phyloP scores from a whole-genome alignment of 2,797 vertebrate genomes.

The Clarias laeviceps region DNA sequence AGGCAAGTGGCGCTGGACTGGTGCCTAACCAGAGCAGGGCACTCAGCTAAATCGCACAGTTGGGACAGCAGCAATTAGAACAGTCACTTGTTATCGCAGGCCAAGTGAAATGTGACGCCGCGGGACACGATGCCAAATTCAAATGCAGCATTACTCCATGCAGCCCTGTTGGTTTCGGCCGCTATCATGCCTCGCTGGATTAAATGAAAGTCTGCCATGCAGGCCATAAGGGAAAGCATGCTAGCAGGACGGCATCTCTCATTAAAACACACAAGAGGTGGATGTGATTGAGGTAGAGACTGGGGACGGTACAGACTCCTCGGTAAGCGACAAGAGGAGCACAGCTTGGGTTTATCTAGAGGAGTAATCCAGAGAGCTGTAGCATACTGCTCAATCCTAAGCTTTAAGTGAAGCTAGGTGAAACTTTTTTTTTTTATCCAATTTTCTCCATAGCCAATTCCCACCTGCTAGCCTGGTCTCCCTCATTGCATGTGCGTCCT shows the following conservation, averaged over 20 bases:
- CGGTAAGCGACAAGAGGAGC: conserved; percentile 16
- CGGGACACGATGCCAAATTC: conserved; percentile 56
- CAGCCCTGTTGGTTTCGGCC: conserved; percentile 69
- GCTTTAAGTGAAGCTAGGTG: conserved; percentile 25
- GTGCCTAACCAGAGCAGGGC: conserved; percentile 63
- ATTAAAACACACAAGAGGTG: conserved; percentile 55
- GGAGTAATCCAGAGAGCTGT: conserved; percentile 36
- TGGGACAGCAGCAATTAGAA: conserved; percentile 77
- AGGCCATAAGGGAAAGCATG: conserved; percentile 44
- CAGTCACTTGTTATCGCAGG: conserved; percentile 77
- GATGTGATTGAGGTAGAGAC: conserved; percentile 36
- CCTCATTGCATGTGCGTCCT: not conserved
- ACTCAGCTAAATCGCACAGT: conserved; percentile 66
- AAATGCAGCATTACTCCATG: conserved; percentile 58
- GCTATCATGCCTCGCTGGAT: conserved; percentile 58
- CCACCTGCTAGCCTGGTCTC: conserved; percentile 16
- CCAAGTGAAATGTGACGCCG: conserved; percentile 55
- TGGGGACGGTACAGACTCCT: not conserved
- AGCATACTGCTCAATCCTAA: conserved; percentile 27
- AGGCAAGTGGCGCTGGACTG: conserved; percentile 35
- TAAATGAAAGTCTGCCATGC: conserved; percentile 47
- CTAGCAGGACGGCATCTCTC: conserved; percentile 47
- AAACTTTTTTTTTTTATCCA: conserved; percentile 24
- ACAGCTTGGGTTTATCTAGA: conserved; percentile 36
- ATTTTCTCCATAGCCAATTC: conserved; percentile 22